Conservation (phyloP, 2,797 vertebrate species). For the Orientallactaga sibirica region DNA sequence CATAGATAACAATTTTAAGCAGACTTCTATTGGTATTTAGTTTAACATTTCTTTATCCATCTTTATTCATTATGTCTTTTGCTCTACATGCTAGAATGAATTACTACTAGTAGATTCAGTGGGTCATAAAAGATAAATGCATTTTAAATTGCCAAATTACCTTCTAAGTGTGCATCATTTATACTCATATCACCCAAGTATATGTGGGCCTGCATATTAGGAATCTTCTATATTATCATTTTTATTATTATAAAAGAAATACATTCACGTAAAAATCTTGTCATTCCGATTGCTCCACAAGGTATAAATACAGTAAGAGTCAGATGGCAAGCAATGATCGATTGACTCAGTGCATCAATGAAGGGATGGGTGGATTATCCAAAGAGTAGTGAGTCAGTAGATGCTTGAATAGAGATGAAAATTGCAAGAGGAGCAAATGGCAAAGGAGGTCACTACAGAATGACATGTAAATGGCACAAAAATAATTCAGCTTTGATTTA, state of each 20-base stretch:
- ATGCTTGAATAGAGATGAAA: neutral
- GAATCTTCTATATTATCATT: conserved; percentile 2
- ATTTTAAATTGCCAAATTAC: conserved; percentile 43
- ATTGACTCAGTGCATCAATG: neutral
- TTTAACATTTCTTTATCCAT: neutral
- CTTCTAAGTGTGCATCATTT: conserved; percentile 51
- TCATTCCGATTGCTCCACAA: conserved; percentile 8
- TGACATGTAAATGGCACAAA: conserved; percentile 12
- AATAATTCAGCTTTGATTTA: conserved; percentile 15
- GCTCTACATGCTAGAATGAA: conserved; percentile 43
- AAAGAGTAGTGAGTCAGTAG: neutral
- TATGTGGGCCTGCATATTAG: neutral
- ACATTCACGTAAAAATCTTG: neutral
- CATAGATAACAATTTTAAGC: neutral
- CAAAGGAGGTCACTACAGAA: conserved; percentile 1
- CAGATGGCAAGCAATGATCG: neutral
- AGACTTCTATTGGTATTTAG: neutral
- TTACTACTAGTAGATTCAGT: neutral
- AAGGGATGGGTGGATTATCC: neutral
- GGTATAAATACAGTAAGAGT: neutral
- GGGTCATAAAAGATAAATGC: conserved; percentile 37
- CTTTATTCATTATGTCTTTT: conserved; percentile 16
- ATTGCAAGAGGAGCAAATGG: neutral
- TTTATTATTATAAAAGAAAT: conserved; percentile 39
- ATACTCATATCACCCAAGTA: neutral